Conservation (phyloP, 2,888 invertebrate genomes). For the Leucozona laternaria region DNA sequence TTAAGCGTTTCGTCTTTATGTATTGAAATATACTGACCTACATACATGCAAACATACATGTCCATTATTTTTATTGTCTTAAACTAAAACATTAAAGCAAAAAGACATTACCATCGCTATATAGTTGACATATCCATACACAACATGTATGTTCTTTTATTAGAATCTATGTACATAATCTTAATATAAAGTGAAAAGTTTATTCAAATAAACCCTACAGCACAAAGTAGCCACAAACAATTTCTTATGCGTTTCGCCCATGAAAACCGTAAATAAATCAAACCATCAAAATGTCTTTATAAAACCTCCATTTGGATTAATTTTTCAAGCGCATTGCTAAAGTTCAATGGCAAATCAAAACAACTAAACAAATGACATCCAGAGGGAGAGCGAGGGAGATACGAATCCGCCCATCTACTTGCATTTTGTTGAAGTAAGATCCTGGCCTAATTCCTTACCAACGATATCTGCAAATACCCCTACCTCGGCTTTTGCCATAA, state of each 20-base stretch:
- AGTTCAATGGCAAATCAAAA: constrained; percentile 69
- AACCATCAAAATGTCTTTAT: constrained; percentile 20
- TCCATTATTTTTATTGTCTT: too few species aligned
- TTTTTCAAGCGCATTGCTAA: constrained; percentile 58
- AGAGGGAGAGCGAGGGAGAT: constrained; percentile 8
- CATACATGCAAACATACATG: too few species aligned
- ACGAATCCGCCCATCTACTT: constrained; percentile 34
- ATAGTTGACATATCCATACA: not conserved
- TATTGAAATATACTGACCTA: too few species aligned
- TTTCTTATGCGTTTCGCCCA: constrained; percentile 33
- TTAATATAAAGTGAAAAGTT: not conserved
- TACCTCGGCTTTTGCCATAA: not conserved
- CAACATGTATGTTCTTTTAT: not conserved
- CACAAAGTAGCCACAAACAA: constrained; percentile 26
- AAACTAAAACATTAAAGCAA: too few species aligned
- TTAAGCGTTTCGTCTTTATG: too few species aligned
- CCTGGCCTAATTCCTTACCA: constrained; percentile 37
- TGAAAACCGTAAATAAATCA: constrained; percentile 63
- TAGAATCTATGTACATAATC: not conserved
- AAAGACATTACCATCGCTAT: not conserved
- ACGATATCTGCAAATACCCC: constrained; percentile 4
- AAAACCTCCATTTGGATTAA: constrained; percentile 54
- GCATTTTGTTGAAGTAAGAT: constrained; percentile 41
- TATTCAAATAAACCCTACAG: not conserved
- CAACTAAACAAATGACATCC: constrained; percentile 52